Base-by-base conservation (phyloP, 2,888 invertebrate genomes). In the Nephrotoma guestfalica region DNA sequence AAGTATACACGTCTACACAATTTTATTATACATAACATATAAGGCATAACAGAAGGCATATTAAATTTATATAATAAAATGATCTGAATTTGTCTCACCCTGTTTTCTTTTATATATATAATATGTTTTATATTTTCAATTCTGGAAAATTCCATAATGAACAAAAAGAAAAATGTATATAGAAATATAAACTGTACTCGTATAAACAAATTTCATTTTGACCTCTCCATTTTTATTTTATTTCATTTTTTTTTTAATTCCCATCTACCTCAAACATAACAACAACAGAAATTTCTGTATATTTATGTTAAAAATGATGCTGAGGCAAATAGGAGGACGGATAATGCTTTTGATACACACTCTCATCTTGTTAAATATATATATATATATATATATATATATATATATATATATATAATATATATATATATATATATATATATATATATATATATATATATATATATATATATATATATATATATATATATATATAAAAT, bases 121-220 rank as follows among this genome's bases (percentile, higher is more conserved):
- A 84, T 84, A 84, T 84, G 41, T 84, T 84, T 41, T 84, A 71
- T 71, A 84, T 84, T 84, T 84, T 84, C 84, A 84, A 71, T 71
- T 71, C 71, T 71, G 71, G 71, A 71, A 71, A 71, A 71, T 71
- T 71, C 71, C 71, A 71, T 71, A 71, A 71, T 71, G 71, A 71
- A 71, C 71, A 71, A 71, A 71, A 71, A 71, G 71, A 71, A 71
- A 71, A 71, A 71, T 71, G 71, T 71, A 51, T 51, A 30, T 71
- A 71, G 30, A 30, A 71, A 18, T 71, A 30, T 30, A 30, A 30
- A 30, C 30, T 30, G 30, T 30, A 30, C 9, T 71, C 30, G 71
- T 71, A 71, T 71, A 71, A 84, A 42, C 84, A 84, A 84, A 84
- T 84, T 84, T 41, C 42, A 84, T 84, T 41, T 84, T 42, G 84